Evolutionary conservation across 2,888 invertebrate genomes (phyloP).

Genomic region (Polydesmus complanatus): DNA sequence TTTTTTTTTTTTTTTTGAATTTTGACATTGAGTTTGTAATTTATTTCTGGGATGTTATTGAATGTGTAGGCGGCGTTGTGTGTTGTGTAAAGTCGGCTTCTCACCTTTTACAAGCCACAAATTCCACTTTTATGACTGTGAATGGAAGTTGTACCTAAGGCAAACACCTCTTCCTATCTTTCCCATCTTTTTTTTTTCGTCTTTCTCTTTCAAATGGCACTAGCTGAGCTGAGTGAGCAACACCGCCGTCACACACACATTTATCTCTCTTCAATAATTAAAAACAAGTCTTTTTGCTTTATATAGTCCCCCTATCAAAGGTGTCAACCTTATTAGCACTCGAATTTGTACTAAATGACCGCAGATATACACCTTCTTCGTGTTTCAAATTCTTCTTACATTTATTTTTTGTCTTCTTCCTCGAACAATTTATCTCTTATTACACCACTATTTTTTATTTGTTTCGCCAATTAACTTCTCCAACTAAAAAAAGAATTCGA

Average conservation of each 20-base stretch:
- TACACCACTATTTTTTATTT: no score
- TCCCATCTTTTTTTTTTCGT: neutral
- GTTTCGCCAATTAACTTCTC: no score
- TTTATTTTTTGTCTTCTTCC: no score
- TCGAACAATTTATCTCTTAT: no score
- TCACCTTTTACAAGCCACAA: neutral
- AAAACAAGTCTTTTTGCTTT: neutral
- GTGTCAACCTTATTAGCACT: neutral
- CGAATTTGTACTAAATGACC: neutral
- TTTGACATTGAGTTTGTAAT: no score
- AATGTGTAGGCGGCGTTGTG: neutral
- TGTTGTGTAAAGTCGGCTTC: neutral
- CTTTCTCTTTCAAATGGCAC: no score
- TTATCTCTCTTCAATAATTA: neutral
- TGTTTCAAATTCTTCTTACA: no score
- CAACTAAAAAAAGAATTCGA: no score
- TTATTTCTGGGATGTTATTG: no score
- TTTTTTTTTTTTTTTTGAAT: no score
- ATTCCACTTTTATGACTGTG: neutral
- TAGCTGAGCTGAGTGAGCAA: no score
- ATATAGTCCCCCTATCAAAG: neutral
- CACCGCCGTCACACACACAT: neutral
- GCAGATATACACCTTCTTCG: no score
- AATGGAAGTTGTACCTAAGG: neutral
- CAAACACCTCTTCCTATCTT: neutral